Base-by-base conservation (phyloP, 2,888 invertebrate species). In the Dynastes hyllus region DNA sequence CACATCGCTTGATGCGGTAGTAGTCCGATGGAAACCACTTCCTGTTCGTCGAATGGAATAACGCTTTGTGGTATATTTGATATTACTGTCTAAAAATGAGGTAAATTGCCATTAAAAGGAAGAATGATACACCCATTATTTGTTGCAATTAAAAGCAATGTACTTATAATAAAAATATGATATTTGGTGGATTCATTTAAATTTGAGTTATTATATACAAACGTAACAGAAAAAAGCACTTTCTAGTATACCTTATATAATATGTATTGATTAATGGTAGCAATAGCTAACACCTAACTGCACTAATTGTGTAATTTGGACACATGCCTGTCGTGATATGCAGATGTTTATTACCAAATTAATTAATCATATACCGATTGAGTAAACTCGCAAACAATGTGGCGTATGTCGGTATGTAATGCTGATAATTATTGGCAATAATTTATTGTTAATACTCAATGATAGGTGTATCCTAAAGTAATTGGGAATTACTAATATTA, bases 291-390 rank as follows among this genome's bases (percentile, higher is more conserved):
- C 8, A 63, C 13, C 32, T 32, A 63, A 63, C 2, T 63, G 9
- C 11, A 13, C 63, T 11, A 63, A 32, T 63, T 29, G 69, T 69
- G 51, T 69, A 51, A 69, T 51, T 69, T 51, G 27, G 11, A n/a
- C 69, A 29, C 27, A 9, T 51, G 50, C 27, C 51, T 51, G n/a
- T 16, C 29, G 27, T 32, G 32, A 63, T 63, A 63, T 32, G 45
- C 51, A 27, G 69, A 27, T 69, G 51, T 69, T 51, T 69, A 69
- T 69, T 51, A 29, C 9, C 51, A 11, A 69, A 67, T 67, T 67
- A 67, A 67, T 67, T 69, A 51, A 69, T 51, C 51, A 51, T 29
- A 29, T 29, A 69, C 27, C n/a, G 27, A 69, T 69, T 51, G 51
- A n/a, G 51, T 27, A 69, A 69, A 13, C 29, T 11, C 29, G 69